Percentiles rank a stretch among this genome's conserved stretches.
Conservation (phyloP, 2,797 vertebrate species). For the Ambastaia sidthimunki region DNA sequence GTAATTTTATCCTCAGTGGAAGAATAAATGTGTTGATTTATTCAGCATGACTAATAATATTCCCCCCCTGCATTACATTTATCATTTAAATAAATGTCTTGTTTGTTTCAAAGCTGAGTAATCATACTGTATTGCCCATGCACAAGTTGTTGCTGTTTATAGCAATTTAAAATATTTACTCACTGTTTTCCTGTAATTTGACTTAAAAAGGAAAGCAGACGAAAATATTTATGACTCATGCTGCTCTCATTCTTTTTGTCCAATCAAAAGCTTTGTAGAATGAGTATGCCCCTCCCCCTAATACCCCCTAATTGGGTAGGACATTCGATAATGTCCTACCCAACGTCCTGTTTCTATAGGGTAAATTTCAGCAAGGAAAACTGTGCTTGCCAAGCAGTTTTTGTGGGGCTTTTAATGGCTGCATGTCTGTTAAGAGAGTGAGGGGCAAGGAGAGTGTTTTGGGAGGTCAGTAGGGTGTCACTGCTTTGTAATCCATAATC, state of each 20-base stretch:
- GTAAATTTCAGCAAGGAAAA: background rate
- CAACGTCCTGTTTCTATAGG: background rate
- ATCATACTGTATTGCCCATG: background rate
- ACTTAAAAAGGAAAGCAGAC: background rate
- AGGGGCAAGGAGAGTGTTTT: slow-evolving; percentile 44
- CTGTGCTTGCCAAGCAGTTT: background rate
- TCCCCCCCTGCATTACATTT: slow-evolving; percentile 36
- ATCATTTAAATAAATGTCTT: slow-evolving; percentile 29
- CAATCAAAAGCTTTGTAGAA: background rate
- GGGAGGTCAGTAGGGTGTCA: slow-evolving; percentile 76
- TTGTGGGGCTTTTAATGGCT: slow-evolving; percentile 41
- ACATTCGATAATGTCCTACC: background rate
- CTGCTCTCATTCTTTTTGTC: background rate
- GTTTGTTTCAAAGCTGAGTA: slow-evolving; percentile 15
- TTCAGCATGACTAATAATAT: slow-evolving; percentile 49
- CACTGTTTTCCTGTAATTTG: slow-evolving; percentile 3
- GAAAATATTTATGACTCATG: too few species aligned
- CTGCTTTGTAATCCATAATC: slow-evolving; percentile 78
- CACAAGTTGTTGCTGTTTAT: background rate
- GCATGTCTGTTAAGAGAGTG: slow-evolving; percentile 48
- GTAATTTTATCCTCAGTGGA: slow-evolving; percentile 27
- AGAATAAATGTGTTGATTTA: slow-evolving; percentile 33
- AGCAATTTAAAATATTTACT: background rate
- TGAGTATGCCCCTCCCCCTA: too few species aligned
- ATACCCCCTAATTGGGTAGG: background rate